Conservation (phyloP, 2,888 invertebrate genomes). For the Cabera pusaria region DNA sequence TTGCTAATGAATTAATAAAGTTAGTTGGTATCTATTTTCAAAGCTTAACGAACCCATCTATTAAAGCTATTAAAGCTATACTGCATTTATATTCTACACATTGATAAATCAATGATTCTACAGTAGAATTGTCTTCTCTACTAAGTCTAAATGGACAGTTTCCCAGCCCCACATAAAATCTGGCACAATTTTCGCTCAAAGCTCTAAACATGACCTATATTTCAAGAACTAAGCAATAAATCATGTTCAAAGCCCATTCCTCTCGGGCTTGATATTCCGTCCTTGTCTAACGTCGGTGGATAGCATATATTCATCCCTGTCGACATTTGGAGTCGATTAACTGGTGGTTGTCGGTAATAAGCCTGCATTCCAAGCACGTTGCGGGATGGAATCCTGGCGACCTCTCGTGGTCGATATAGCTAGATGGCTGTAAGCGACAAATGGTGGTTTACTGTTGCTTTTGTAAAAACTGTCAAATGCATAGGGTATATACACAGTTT, state of each 20-base stretch:
- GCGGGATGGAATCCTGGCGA: conserved; percentile 29
- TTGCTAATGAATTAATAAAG: too few species aligned
- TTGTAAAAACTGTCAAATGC: not conserved
- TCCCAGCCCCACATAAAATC: too few species aligned
- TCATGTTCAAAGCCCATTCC: conserved; percentile 26
- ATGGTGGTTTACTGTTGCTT: not conserved
- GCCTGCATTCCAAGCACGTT: conserved; percentile 60
- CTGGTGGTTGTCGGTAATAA: conserved; percentile 42
- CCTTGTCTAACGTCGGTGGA: conserved; percentile 11
- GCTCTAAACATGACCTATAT: conserved; percentile 29
- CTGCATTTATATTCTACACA: too few species aligned
- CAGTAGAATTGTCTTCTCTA: too few species aligned
- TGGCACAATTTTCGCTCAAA: too few species aligned
- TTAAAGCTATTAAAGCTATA: too few species aligned
- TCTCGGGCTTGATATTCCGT: conserved; percentile 14
- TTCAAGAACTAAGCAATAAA: conserved; percentile 30
- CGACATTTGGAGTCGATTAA: conserved; percentile 37
- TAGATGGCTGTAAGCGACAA: conserved; percentile 5
- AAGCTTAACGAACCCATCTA: too few species aligned
- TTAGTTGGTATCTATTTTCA: too few species aligned
- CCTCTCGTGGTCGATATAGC: conserved; percentile 20
- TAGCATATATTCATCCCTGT: conserved; percentile 19
- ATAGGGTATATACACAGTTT: too few species aligned
- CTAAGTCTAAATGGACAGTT: too few species aligned
- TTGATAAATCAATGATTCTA: too few species aligned